Conservation (phyloP, 2,113 vertebrate species). For the Corynorhinus townsendii region DNA sequence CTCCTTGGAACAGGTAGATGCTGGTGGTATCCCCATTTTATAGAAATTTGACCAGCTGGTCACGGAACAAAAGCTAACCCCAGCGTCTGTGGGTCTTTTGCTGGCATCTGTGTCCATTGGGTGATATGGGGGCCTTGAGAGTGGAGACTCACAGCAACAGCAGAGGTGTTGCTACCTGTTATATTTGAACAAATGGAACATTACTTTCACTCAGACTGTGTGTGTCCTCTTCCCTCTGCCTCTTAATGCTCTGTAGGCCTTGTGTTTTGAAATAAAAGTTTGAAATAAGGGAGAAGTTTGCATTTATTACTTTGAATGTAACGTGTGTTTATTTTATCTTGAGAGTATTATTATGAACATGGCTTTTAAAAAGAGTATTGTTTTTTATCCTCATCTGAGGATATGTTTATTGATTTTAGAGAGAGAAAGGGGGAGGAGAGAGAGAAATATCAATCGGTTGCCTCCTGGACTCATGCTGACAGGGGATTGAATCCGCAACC, state of each 20-base stretch:
- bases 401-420: too few species aligned
- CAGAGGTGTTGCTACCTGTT: not conserved
- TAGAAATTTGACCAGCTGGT: not conserved
- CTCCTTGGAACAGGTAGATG: not conserved
- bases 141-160: not conserved
- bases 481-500: too few species aligned
- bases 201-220: not conserved
- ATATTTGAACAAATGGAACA: not conserved
- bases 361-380: not conserved
- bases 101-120: not conserved
- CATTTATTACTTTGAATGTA: not conserved
- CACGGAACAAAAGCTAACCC: not conserved
- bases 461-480: too few species aligned
- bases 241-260: not conserved
- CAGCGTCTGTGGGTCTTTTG: not conserved
- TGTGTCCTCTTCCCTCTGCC: not conserved
- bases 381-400: too few species aligned
- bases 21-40: not conserved
- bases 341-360: not conserved
- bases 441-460: too few species aligned
- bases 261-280: conserved; percentile 1
- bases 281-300: not conserved
- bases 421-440: too few species aligned
- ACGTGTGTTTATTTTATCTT: not conserved
- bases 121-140: not conserved